Conservation (phyloP, 2,797 vertebrate species). For the Hephaestus fuliginosus region DNA sequence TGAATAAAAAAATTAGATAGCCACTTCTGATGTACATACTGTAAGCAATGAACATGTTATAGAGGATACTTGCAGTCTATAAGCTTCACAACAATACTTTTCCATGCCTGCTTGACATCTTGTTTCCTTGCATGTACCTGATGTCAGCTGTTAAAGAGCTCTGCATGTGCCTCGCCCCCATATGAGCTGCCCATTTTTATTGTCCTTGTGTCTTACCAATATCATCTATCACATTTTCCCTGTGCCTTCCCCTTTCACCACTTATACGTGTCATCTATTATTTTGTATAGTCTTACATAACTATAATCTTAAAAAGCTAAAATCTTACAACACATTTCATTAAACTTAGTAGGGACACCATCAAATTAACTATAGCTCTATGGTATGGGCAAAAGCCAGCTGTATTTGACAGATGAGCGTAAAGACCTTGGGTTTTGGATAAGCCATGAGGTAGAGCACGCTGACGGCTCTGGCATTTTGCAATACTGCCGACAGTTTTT, state of each 20-base stretch:
- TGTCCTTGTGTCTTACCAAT: constrained; percentile 7
- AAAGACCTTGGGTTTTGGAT: constrained; percentile 72
- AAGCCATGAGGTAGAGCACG: constrained; percentile 42
- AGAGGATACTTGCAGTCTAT: constrained; percentile 26
- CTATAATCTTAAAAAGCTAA: background rate
- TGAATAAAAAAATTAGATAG: background rate
- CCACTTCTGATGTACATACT: background rate
- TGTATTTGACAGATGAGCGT: constrained; percentile 57
- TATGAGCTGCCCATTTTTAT: constrained; percentile 15
- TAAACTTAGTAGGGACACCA: background rate
- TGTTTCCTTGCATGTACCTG: constrained; percentile 42
- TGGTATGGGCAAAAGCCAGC: constrained; percentile 36
- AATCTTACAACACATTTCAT: background rate
- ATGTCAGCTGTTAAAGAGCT: constrained; percentile 27
- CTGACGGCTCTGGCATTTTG: constrained; percentile 43
- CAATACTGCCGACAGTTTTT: constrained; percentile 33
- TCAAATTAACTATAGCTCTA: constrained; percentile 10
- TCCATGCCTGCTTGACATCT: constrained; percentile 31
- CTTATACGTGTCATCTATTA: background rate
- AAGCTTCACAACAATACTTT: constrained; percentile 14
- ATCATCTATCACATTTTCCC: constrained; percentile 13
- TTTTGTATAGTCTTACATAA: background rate
- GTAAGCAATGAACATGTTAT: background rate
- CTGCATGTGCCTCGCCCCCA: background rate
- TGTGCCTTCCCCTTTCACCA: background rate